Evolutionary conservation across 1,140 invertebrate species (phyloP).

Genomic region (Potamilus streckersoni): DNA sequence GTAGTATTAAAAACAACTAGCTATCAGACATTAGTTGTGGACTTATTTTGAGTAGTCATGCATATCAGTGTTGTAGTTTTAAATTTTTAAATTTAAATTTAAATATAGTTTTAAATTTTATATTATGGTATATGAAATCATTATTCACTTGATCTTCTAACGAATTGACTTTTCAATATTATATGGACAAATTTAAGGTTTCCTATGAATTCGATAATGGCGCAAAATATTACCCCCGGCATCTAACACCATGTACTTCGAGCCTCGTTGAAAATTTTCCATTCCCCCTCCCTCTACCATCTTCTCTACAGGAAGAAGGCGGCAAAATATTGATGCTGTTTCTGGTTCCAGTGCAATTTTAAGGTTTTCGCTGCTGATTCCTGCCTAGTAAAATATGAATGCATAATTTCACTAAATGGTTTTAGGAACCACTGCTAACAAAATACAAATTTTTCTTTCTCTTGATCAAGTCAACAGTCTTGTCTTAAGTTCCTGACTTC

Average conservation of each 20-base stretch:
- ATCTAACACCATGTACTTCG: conserved; percentile 41
- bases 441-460: too few relatives aligned
- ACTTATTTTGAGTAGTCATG: neutral
- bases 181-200: neutral
- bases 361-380: conserved; percentile 68
- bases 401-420: too few relatives aligned
- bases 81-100: neutral
- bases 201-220: neutral
- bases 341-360: conserved; percentile 73
- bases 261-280: neutral
- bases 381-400: conserved; percentile 63
- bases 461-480: too few relatives aligned
- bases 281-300: neutral
- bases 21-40: too few relatives aligned
- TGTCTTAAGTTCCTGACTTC: too few relatives aligned
- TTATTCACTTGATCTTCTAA: neutral
- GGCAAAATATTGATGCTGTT: conserved; percentile 72
- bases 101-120: neutral
- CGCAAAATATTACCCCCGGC: conserved; percentile 28
- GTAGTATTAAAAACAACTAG: too few relatives aligned
- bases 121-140: neutral
- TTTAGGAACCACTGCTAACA: too few relatives aligned
- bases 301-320: conserved; percentile 51
- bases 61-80: neutral
- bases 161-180: neutral